Conservation (phyloP, 2,113 vertebrate species). For the Hylia prasina region DNA sequence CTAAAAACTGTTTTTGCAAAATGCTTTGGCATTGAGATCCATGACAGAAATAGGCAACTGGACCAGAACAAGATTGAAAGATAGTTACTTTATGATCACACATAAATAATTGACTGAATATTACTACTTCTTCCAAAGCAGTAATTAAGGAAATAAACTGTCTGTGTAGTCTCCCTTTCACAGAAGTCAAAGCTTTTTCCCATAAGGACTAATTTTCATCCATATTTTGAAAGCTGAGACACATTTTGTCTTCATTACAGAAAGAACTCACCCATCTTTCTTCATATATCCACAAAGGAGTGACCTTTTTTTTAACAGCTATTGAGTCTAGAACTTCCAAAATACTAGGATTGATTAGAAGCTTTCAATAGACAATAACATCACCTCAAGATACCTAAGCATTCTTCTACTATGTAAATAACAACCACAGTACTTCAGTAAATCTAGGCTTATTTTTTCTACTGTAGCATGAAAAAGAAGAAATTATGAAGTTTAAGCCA, state of each 20-base stretch:
- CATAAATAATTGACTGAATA: neutral
- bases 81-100: neutral
- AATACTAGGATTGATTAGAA: neutral
- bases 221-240: neutral
- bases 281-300: neutral
- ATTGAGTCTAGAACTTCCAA: neutral
- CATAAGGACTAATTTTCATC: neutral
- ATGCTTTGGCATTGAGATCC: neutral
- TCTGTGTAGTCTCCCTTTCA: neutral
- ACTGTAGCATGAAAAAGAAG: neutral
- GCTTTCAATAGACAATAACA: neutral
- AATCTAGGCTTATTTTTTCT: neutral
- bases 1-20: neutral
- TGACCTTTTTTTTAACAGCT: neutral
- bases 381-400: neutral
- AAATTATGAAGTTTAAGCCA: neutral
- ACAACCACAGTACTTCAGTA: neutral
- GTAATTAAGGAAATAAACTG: neutral
- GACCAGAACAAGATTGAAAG: neutral
- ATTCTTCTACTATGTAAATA: neutral
- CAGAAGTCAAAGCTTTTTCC: neutral
- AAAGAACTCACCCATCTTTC: neutral
- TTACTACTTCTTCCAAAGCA: neutral
- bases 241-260: neutral
- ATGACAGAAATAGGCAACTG: neutral